Percentiles rank a stretch among this genome's conserved stretches.
These are phyloP conservation scores for Oreochromis aureus DNA, from an alignment of 2,113 vertebrate genomes.

Conservation along the genomic window DNA sequence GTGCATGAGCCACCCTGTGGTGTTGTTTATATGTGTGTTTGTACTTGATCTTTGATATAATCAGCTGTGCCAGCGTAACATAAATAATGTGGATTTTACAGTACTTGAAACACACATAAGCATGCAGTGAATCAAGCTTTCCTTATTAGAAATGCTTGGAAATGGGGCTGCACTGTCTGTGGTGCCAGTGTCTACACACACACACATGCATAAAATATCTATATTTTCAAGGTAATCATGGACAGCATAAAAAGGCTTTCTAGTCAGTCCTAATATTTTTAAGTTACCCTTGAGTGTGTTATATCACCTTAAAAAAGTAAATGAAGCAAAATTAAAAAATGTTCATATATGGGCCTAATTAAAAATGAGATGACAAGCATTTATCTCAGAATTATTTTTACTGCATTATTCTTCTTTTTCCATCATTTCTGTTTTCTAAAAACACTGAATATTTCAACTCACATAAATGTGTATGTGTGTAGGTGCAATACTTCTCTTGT, in stretches of 20 bases:
- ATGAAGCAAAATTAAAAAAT: background rate
- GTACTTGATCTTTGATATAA: background rate
- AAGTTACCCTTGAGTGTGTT: background rate
- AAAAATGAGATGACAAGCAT: background rate
- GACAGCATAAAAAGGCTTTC: background rate
- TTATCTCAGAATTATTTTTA: background rate
- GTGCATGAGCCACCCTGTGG: background rate
- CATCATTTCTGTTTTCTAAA: background rate
- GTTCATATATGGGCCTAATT: background rate
- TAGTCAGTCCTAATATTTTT: background rate
- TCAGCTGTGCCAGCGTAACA: background rate
- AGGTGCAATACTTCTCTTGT: background rate
- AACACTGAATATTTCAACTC: background rate
- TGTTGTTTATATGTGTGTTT: background rate
- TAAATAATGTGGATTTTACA: background rate
- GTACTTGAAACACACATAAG: background rate
- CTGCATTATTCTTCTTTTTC: background rate
- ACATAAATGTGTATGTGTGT: background rate
- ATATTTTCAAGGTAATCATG: conserved; percentile 15
- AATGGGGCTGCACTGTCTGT: background rate
- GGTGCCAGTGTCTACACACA: background rate
- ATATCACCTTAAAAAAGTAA: background rate
- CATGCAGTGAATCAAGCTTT: background rate
- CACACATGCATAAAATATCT: background rate
- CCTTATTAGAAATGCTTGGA: conserved; percentile 23